These are phyloP conservation scores for Philypnodon macrostomus DNA, from an alignment of 2,797 vertebrate species.

Conservation along the genomic window DNA sequence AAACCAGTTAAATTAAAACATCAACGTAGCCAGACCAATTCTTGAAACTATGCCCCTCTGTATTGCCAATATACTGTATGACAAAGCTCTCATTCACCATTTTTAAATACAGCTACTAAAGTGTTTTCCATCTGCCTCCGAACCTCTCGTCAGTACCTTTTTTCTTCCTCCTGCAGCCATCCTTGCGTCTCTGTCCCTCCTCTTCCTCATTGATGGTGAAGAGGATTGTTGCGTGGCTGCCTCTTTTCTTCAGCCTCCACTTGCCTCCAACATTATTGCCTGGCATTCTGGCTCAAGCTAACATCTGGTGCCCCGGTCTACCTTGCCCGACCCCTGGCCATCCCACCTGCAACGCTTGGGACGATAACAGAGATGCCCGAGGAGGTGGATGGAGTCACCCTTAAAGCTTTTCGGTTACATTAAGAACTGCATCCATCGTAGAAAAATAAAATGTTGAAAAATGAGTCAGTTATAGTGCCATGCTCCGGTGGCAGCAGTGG, in stretches of 20 bases:
- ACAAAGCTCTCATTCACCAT: too few species aligned
- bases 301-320: slow-evolving; percentile 45
- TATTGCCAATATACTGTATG: too few species aligned
- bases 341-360: slow-evolving; percentile 39
- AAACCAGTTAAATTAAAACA: too few species aligned
- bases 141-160: slow-evolving; percentile 68
- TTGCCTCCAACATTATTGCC: slow-evolving; percentile 68
- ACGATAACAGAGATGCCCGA: slow-evolving; percentile 11
- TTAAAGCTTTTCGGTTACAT: slow-evolving; percentile 26
- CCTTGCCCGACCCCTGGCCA: slow-evolving; percentile 53
- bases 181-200: slow-evolving; percentile 84
- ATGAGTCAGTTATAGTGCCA: slow-evolving; percentile 43
- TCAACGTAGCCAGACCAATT: too few species aligned
- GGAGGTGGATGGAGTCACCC: slow-evolving; percentile 33
- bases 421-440: slow-evolving; percentile 54
- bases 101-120: too few species aligned
- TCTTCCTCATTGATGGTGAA: slow-evolving; percentile 98
- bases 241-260: slow-evolving; percentile 82
- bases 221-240: slow-evolving; percentile 80
- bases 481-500: slow-evolving; percentile 23
- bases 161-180: slow-evolving; percentile 75
- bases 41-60: too few species aligned
- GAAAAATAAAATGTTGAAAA: slow-evolving; percentile 17
- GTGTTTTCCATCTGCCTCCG: not conserved
- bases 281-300: slow-evolving; percentile 49